phyloP scores from a whole-genome alignment of 64 coral and sea anemone species.

The Montipora foliosa region DNA sequence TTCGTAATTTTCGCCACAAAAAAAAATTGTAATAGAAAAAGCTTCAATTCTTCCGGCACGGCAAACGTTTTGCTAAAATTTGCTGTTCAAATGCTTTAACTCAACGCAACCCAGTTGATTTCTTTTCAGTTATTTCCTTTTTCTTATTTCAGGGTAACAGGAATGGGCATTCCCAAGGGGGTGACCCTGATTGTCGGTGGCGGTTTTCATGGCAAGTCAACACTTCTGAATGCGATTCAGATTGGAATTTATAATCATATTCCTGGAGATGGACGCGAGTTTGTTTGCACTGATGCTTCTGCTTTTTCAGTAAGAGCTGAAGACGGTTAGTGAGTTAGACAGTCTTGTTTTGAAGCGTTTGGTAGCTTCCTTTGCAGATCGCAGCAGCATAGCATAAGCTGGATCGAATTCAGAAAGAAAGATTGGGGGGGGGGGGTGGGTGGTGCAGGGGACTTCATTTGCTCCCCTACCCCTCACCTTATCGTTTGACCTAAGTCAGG shows the following conservation, averaged over 20 bases:
- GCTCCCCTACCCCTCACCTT: too few relatives aligned
- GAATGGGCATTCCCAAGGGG: slow-evolving; percentile 73
- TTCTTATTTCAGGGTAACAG: slow-evolving; percentile 51
- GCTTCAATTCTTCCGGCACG: too few relatives aligned
- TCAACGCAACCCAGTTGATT: neutral
- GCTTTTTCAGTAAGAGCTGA: slow-evolving; percentile 78
- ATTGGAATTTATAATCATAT: slow-evolving; percentile 78
- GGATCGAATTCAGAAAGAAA: too few relatives aligned
- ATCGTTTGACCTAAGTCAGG: too few relatives aligned
- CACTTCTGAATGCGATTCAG: slow-evolving; percentile 73
- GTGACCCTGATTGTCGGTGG: slow-evolving; percentile 82
- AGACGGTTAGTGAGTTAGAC: slow-evolving; percentile 51
- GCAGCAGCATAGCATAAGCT: too few relatives aligned
- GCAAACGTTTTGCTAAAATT: too few relatives aligned
- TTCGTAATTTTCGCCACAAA: too few relatives aligned
- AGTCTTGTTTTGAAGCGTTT: neutral
- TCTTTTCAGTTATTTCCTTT: neutral
- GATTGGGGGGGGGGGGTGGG: too few relatives aligned
- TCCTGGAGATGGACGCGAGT: slow-evolving; percentile 80
- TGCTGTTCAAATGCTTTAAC: too few relatives aligned
- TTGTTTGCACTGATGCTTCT: slow-evolving; percentile 72
- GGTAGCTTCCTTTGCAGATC: too few relatives aligned
- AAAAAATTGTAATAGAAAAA: too few relatives aligned
- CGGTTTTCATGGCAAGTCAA: slow-evolving; percentile 83
- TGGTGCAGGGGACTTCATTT: too few relatives aligned